These are phyloP conservation scores for Phodopus roborovskii DNA, from an alignment of 2,113 vertebrate genomes.

Conservation along the genomic window DNA sequence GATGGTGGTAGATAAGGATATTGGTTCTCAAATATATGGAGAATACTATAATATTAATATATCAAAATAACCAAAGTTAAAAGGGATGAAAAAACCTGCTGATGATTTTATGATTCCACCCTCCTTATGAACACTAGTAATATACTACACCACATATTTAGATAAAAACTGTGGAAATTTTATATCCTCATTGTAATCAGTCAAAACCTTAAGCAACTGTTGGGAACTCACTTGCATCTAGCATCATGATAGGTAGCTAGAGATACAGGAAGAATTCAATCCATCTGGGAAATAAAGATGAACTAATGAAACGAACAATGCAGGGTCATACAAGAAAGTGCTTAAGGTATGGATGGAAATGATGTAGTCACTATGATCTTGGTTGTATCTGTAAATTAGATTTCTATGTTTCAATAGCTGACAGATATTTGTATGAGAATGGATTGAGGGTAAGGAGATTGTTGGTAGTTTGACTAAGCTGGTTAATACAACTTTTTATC, in stretches of 20 bases:
- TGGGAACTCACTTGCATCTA: background rate
- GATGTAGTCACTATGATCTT: constrained; percentile 24
- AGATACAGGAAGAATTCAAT: background rate
- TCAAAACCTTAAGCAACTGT: background rate
- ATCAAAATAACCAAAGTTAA: background rate
- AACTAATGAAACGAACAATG: constrained; percentile 35
- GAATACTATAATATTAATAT: constrained; percentile 43
- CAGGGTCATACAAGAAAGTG: constrained; percentile 18
- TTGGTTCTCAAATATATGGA: constrained; percentile 46
- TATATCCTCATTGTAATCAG: constrained; percentile 6
- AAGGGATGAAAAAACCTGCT: background rate
- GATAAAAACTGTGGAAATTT: background rate
- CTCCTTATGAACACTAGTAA: background rate
- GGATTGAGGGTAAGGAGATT: background rate
- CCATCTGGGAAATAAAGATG: constrained; percentile 40
- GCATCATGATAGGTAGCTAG: background rate
- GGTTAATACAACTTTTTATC: background rate
- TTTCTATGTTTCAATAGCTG: constrained; percentile 38
- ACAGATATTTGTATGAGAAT: background rate
- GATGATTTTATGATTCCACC: background rate
- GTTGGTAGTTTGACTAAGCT: background rate
- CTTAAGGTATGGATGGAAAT: constrained; percentile 54
- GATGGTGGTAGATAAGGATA: constrained; percentile 26
- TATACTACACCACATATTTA: background rate
- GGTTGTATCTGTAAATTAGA: constrained; percentile 55